phyloP scores from a whole-genome alignment of 2,888 invertebrate genomes.

The Ophion ventricosus region DNA sequence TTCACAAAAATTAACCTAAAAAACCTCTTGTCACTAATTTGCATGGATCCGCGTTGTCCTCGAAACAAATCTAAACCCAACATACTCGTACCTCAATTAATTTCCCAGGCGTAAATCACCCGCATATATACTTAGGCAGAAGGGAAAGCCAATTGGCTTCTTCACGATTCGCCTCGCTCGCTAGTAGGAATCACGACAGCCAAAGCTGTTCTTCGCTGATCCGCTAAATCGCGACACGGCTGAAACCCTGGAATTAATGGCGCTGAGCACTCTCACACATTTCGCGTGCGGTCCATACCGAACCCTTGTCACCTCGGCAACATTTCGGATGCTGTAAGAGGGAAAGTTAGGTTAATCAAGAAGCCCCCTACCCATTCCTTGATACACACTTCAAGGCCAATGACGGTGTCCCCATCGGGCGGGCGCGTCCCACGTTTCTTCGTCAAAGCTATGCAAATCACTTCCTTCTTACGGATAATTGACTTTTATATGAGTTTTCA shows the following conservation, averaged over 20 bases:
- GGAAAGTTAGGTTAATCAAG: constrained; percentile 36
- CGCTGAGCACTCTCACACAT: neutral
- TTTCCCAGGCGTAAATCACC: neutral
- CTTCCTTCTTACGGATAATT: constrained; percentile 27
- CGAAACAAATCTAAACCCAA: no score
- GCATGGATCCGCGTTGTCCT: neutral
- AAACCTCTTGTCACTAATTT: neutral
- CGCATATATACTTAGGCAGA: neutral
- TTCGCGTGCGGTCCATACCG: neutral
- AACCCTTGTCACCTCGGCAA: constrained; percentile 4
- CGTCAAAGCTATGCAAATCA: constrained; percentile 45
- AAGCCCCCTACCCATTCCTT: constrained; percentile 3
- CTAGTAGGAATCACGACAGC: constrained; percentile 7
- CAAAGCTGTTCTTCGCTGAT: constrained; percentile 4
- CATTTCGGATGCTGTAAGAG: constrained; percentile 4
- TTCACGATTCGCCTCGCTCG: neutral
- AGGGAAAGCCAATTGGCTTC: neutral
- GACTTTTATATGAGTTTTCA: constrained; percentile 45
- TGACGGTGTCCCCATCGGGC: neutral
- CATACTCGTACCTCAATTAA: neutral
- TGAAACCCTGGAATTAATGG: constrained; percentile 20
- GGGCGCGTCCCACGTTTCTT: constrained; percentile 4
- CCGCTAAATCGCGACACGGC: constrained; percentile 29
- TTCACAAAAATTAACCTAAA: neutral
- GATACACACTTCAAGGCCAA: constrained; percentile 7